A percentile compares a stretch with the other conserved stretches of the same genome.
Evolutionary conservation across 1,140 invertebrate genomes (phyloP).

Genomic region (Papilio xuthus): DNA sequence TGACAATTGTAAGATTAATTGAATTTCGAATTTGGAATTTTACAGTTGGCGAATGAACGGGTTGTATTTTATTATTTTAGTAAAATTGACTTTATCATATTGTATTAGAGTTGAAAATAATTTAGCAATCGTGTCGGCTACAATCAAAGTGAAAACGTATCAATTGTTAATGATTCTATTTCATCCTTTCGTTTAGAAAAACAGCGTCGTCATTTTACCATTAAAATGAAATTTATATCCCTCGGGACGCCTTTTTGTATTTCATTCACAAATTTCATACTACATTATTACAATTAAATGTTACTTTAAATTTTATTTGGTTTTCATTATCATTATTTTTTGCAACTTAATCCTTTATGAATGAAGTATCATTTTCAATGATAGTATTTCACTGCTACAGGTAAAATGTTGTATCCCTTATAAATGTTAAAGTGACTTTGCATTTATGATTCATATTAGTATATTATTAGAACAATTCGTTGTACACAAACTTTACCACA

Average conservation of each 20-base stretch:
- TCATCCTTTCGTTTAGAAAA: constrained; percentile 36
- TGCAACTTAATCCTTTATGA: background rate
- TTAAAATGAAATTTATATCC: constrained; percentile 41
- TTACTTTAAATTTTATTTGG: constrained; percentile 53
- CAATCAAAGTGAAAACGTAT: constrained; percentile 28
- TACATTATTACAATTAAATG: constrained; percentile 58
- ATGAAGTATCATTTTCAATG: constrained; percentile 1
- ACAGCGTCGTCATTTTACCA: constrained; percentile 65
- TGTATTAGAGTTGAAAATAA: constrained; percentile 39
- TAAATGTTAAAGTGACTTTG: background rate
- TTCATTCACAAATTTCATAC: constrained; percentile 70
- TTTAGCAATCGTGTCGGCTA: constrained; percentile 20
- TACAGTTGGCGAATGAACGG: constrained; percentile 63
- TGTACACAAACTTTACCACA: no score
- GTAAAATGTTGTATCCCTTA: background rate
- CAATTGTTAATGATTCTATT: constrained; percentile 38
- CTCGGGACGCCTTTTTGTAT: constrained; percentile 39
- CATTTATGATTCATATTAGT: background rate
- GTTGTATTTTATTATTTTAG: constrained; percentile 39
- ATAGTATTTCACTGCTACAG: background rate
- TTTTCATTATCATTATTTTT: constrained; percentile 34
- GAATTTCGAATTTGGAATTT: constrained; percentile 65
- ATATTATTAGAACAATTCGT: background rate
- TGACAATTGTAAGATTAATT: constrained; percentile 79
- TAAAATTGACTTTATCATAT: background rate